Percentiles rank a stretch among this genome's conserved stretches.
These are phyloP conservation scores for Xenotilapia leptura DNA, from an alignment of 2,113 vertebrate genomes.

Conservation along the genomic window DNA sequence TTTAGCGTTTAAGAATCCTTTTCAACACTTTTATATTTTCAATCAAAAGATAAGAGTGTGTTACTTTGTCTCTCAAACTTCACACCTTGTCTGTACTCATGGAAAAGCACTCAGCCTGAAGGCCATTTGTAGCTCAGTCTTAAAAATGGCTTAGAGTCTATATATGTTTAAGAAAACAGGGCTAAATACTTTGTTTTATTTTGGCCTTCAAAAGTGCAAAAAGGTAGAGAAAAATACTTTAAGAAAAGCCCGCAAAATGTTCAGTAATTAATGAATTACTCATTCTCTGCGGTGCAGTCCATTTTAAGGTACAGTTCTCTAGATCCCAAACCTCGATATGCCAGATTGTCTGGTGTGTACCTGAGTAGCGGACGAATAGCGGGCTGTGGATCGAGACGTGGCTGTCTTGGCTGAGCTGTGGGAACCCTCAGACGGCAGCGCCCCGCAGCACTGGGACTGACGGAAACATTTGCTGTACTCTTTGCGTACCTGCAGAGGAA, in stretches of 20 bases:
- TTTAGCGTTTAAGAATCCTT: neutral
- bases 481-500: conserved; percentile 83
- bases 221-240: neutral
- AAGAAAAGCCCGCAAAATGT: neutral
- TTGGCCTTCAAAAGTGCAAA: neutral
- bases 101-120: neutral
- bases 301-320: neutral
- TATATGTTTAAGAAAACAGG: neutral
- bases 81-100: neutral
- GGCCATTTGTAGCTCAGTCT: neutral
- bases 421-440: conserved; percentile 85
- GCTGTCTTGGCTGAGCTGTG: conserved; percentile 90
- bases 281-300: neutral
- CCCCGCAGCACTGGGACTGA: conserved; percentile 90
- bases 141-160: neutral
- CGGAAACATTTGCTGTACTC: conserved; percentile 97
- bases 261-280: neutral
- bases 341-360: conserved; percentile 44
- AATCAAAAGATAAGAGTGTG: neutral
- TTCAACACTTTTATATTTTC: neutral
- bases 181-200: neutral
- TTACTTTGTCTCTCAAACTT: neutral
- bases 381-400: conserved; percentile 87
- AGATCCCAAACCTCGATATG: neutral
- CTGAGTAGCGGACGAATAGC: conserved; percentile 97